phyloP scores from a whole-genome alignment of 2,113 vertebrate species.

The Melanerpes aurifrons region DNA sequence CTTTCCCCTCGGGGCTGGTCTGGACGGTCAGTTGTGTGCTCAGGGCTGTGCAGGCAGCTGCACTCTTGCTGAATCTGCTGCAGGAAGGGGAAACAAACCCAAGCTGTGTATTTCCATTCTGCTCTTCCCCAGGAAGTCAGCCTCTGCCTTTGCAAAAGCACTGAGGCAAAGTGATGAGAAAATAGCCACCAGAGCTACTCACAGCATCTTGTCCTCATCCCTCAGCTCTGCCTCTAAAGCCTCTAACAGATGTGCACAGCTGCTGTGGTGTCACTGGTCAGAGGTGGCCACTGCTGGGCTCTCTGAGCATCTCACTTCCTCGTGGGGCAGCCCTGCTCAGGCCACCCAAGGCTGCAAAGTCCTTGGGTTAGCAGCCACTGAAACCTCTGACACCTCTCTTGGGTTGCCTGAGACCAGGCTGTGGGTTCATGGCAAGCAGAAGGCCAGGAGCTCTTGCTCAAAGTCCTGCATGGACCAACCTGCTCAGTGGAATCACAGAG shows the following conservation, averaged over 20 bases:
- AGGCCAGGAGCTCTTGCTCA: neutral
- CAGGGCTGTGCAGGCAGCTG: slow-evolving; percentile 60
- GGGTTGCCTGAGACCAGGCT: neutral
- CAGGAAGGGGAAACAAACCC: slow-evolving; percentile 19
- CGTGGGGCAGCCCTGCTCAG: neutral
- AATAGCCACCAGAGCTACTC: neutral
- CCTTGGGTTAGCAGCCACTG: fast-evolving
- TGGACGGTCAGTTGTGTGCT: slow-evolving; percentile 65
- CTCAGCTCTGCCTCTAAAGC: neutral
- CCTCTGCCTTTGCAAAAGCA: neutral
- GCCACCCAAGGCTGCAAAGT: neutral
- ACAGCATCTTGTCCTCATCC: neutral
- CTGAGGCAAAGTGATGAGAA: neutral
- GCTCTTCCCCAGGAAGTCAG: slow-evolving; percentile 26
- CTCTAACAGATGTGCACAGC: fast-evolving
- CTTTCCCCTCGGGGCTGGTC: slow-evolving; percentile 42
- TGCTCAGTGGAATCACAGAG: neutral
- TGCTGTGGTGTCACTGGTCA: neutral
- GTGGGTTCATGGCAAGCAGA: neutral
- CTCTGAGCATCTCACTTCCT: neutral
- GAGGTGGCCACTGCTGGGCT: neutral
- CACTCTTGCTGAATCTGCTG: slow-evolving; percentile 70
- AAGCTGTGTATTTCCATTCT: slow-evolving; percentile 54
- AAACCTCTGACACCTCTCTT: neutral
- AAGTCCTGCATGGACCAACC: neutral